These are phyloP conservation scores for Drosophila sturtevanti DNA, from an alignment of 1,140 invertebrate genomes.

Conservation along the genomic window DNA sequence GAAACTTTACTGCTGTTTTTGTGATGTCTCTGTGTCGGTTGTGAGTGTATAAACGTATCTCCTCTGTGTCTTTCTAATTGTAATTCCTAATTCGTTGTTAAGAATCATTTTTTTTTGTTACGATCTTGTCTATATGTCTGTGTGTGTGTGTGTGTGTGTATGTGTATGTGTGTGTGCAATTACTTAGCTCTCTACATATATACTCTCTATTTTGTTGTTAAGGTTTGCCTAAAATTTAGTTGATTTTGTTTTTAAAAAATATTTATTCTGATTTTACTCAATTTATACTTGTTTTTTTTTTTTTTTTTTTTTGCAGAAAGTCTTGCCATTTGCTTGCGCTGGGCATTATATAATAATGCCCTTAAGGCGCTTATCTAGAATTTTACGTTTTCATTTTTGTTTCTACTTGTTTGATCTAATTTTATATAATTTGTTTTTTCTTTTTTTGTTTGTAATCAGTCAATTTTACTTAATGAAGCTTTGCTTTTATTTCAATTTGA, in stretches of 20 bases:
- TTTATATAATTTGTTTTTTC: conserved; percentile 38
- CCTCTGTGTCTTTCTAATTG: conserved; percentile 30
- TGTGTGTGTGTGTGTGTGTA: conserved; percentile 28
- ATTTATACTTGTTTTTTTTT: conserved; percentile 10
- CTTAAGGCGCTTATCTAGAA: conserved; percentile 31
- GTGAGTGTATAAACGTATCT: neutral
- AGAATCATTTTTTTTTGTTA: conserved; percentile 25
- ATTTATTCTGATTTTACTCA: conserved; percentile 30
- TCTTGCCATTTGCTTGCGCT: conserved; percentile 58
- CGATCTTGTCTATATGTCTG: conserved; percentile 34
- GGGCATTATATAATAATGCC: conserved; percentile 72
- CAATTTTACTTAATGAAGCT: conserved; percentile 76
- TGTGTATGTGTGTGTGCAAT: conserved; percentile 51
- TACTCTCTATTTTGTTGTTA: conserved; percentile 45
- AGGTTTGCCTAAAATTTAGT: conserved; percentile 67
- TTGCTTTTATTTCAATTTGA: conserved; percentile 67
- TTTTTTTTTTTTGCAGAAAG: conserved; percentile 43
- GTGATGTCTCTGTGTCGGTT: conserved; percentile 46
- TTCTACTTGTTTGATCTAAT: conserved; percentile 49
- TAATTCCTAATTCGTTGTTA: conserved; percentile 63
- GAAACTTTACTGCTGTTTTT: conserved; percentile 55
- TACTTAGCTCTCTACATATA: conserved; percentile 67
- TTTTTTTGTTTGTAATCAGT: conserved; percentile 64
- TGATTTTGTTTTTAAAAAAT: conserved; percentile 50
- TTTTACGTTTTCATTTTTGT: conserved; percentile 34